phyloP scores from a whole-genome alignment of 1,140 invertebrate species.

The Drosophila erecta region DNA sequence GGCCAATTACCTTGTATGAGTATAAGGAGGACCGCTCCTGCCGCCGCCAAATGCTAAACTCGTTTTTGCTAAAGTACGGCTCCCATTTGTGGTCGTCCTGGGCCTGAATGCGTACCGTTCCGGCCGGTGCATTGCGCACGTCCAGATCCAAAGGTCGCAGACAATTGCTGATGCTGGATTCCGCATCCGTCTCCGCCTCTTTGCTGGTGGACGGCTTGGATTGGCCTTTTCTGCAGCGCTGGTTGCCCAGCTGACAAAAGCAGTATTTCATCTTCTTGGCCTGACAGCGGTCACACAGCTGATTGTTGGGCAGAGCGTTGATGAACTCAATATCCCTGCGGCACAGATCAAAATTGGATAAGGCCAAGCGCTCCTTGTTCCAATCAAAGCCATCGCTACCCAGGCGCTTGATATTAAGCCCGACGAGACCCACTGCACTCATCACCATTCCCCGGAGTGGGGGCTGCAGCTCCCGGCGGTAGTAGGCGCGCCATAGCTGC shows the following conservation, averaged over 20 bases:
- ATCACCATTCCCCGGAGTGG: constrained; percentile 67
- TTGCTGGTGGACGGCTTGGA: constrained; percentile 71
- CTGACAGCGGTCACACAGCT: constrained; percentile 85
- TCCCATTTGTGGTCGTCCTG: constrained; percentile 88
- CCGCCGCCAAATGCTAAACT: constrained; percentile 93
- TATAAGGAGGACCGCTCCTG: constrained; percentile 88
- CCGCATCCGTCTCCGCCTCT: constrained; percentile 17
- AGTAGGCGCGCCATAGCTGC: constrained; percentile 86
- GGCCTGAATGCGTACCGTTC: constrained; percentile 78
- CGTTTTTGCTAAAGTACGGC: constrained; percentile 91
- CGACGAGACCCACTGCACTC: constrained; percentile 74
- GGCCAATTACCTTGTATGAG: constrained; percentile 90
- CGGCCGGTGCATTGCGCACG: constrained; percentile 44
- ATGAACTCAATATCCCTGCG: constrained; percentile 72
- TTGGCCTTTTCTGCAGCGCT: constrained; percentile 86
- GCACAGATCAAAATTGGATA: constrained; percentile 73
- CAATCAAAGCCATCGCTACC: constrained; percentile 71
- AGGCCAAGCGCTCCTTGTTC: constrained; percentile 64
- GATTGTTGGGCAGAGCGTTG: constrained; percentile 62
- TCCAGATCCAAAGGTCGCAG: constrained; percentile 34
- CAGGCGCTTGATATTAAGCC: constrained; percentile 55
- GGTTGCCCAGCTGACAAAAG: constrained; percentile 87
- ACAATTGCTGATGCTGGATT: constrained; percentile 44
- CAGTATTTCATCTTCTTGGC: constrained; percentile 86
- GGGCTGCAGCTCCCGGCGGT: constrained; percentile 76